phyloP scores from a whole-genome alignment of 2,888 invertebrate species.

The Campoletis raptor region DNA sequence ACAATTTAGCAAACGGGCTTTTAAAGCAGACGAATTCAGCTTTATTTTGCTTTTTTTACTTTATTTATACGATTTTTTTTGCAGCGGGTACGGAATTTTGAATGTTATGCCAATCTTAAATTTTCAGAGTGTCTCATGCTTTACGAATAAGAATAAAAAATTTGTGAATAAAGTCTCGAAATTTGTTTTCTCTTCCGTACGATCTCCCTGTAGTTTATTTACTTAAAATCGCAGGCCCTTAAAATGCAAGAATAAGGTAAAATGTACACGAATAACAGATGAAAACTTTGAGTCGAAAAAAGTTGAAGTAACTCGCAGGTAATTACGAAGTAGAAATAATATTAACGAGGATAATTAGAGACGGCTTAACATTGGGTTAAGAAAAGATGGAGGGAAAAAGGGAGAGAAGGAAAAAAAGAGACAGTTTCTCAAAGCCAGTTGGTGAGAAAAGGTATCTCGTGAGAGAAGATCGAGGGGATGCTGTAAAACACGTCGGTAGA shows the following conservation, averaged over 20 bases:
- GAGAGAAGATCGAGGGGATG: constrained; percentile 30
- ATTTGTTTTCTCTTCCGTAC: too few relatives aligned
- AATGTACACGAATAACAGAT: background rate
- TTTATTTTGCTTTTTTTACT: too few relatives aligned
- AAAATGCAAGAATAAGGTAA: background rate
- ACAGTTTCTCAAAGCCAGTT: background rate
- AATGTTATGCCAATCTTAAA: too few relatives aligned
- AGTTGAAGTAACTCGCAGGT: background rate
- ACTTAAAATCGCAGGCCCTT: background rate
- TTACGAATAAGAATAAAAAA: too few relatives aligned
- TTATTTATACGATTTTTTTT: too few relatives aligned
- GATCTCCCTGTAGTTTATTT: too few relatives aligned
- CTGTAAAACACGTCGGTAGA: constrained; percentile 34
- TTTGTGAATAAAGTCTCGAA: too few relatives aligned
- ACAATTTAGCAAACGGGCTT: too few relatives aligned
- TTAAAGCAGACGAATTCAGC: too few relatives aligned
- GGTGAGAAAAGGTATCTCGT: constrained; percentile 12
- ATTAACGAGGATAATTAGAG: constrained; percentile 36
- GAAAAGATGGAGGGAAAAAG: background rate
- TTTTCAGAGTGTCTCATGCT: too few relatives aligned
- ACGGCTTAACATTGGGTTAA: background rate
- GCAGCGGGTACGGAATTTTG: too few relatives aligned
- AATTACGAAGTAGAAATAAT: constrained; percentile 22
- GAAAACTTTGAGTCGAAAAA: background rate
- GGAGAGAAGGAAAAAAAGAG: background rate